Evolutionary conservation across 2,797 vertebrate genomes (phyloP).

Genomic region (Muscicapa comitata): DNA sequence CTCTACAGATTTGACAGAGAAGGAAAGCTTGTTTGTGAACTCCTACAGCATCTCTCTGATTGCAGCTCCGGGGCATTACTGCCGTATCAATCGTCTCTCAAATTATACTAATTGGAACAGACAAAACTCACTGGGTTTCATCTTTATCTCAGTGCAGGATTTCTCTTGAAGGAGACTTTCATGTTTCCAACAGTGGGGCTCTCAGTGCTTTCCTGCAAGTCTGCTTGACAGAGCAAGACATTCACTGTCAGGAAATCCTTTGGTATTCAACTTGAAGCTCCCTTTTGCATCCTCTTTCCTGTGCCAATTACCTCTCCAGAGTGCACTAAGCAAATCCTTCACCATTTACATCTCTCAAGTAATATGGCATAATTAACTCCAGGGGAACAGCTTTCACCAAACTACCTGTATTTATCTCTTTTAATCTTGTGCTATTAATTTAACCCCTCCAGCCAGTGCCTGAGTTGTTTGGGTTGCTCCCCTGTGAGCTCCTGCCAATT

Average conservation of each 20-base stretch:
- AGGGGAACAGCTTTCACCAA: slow-evolving; percentile 46
- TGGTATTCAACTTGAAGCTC: not conserved
- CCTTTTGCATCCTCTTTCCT: slow-evolving; percentile 26
- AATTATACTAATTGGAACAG: not conserved
- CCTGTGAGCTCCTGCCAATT: slow-evolving; percentile 36
- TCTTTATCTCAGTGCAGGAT: not conserved
- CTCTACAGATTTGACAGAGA: not conserved
- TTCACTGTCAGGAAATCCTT: slow-evolving; percentile 7
- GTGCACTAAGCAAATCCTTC: slow-evolving; percentile 20
- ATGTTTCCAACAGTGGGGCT: not conserved
- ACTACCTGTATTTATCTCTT: slow-evolving; percentile 30
- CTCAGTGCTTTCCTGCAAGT: not conserved
- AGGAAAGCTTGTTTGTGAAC: not conserved
- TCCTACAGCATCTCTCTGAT: not conserved
- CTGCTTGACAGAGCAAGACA: not conserved
- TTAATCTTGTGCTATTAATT: slow-evolving; percentile 27
- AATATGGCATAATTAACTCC: slow-evolving; percentile 14
- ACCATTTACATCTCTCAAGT: slow-evolving; percentile 33
- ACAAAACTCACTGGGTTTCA: not conserved
- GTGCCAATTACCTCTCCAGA: slow-evolving; percentile 9
- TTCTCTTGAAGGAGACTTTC: not conserved
- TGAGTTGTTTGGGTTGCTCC: slow-evolving; percentile 19
- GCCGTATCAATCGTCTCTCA: not conserved
- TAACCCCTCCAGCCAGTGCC: slow-evolving; percentile 27
- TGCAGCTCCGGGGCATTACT: not conserved